Conservation (phyloP, 2,113 vertebrate genomes). For the Pollimyrus isidori region DNA sequence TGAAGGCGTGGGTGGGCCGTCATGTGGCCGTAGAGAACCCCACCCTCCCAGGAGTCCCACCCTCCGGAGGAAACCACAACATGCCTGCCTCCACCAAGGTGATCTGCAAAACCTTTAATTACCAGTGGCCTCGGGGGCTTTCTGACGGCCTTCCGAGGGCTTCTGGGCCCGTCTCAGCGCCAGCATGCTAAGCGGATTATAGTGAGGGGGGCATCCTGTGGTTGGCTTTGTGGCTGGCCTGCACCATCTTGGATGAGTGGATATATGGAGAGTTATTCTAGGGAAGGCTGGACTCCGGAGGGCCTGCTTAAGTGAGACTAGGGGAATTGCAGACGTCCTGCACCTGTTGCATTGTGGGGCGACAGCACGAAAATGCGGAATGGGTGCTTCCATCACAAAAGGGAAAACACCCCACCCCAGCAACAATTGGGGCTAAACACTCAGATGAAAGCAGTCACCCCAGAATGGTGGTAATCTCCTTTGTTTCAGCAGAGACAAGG, state of each 20-base stretch:
- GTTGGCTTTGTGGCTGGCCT: background rate
- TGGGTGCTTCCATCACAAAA: no score
- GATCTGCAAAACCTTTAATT: background rate
- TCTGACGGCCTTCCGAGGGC: background rate
- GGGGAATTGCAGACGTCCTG: background rate
- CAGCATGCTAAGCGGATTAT: background rate
- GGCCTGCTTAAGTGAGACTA: background rate
- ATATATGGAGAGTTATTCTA: background rate
- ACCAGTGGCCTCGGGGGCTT: background rate
- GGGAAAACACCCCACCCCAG: background rate
- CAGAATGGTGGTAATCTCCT: background rate
- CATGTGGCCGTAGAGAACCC: background rate
- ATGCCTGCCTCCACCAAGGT: background rate
- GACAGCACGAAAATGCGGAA: background rate
- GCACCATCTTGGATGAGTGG: background rate
- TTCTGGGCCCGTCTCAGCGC: background rate
- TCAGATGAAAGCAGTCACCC: background rate
- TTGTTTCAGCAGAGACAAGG: conserved; percentile 3
- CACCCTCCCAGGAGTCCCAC: background rate
- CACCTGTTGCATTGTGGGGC: background rate
- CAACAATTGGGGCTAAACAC: background rate
- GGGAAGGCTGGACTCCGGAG: background rate
- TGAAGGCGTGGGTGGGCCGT: background rate
- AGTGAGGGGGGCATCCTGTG: background rate
- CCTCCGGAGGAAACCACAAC: background rate